Conservation (phyloP, 2,888 invertebrate species). For the Drosophila lutescens region DNA sequence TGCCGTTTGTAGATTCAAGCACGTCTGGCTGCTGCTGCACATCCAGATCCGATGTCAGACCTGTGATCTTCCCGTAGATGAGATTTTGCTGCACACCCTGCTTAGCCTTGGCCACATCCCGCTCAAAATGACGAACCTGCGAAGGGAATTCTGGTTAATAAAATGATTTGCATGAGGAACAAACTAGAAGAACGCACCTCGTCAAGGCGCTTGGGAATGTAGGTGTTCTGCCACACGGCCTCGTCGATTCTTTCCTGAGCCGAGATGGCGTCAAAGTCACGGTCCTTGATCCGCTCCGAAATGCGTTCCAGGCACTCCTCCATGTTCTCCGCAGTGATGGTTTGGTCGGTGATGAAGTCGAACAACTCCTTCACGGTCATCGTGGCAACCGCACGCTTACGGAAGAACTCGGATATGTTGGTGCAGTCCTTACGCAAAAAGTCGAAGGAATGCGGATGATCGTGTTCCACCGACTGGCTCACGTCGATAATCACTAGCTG, state of each 20-base stretch:
- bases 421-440: constrained; percentile 97
- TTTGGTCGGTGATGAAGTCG: constrained; percentile 97
- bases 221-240: constrained; percentile 96
- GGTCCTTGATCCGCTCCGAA: constrained; percentile 88
- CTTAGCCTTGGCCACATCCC: constrained; percentile 93
- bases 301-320: constrained; percentile 91
- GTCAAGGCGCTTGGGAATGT: constrained; percentile 95
- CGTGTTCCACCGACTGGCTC: constrained; percentile 98
- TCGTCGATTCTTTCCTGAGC: constrained; percentile 93
- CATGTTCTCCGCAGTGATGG: constrained; percentile 91
- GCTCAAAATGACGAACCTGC: constrained; percentile 92
- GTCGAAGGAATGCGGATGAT: constrained; percentile 97
- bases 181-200: constrained; percentile 87
- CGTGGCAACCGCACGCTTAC: constrained; percentile 94
- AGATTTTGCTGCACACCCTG: constrained; percentile 89
- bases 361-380: constrained; percentile 96
- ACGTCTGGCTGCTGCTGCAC: constrained; percentile 90
- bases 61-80: constrained; percentile 94
- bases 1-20: constrained; percentile 50
- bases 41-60: constrained; percentile 91
- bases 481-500: constrained; percentile 97
- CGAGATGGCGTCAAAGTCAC: constrained; percentile 88
- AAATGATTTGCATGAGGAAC: background rate
- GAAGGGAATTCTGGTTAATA: constrained; percentile 10
- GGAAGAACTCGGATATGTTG: constrained; percentile 96